A percentile compares a stretch with the other conserved stretches of the same genome.
Evolutionary conservation across 2,797 vertebrate genomes (phyloP).

Genomic region (Brachyrhaphis roseni): DNA sequence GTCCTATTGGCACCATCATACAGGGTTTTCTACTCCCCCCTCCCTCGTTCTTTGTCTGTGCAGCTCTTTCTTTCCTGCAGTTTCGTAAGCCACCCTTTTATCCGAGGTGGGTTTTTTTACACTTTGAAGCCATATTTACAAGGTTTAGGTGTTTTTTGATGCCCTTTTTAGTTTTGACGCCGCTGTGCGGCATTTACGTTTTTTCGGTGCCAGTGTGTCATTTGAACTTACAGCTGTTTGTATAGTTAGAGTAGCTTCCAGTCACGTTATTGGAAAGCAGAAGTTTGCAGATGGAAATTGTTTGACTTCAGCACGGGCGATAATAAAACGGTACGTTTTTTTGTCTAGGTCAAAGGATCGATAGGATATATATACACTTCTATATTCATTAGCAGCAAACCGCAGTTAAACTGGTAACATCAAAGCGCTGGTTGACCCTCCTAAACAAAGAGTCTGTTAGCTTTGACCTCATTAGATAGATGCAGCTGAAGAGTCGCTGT

Average conservation of each 20-base stretch:
- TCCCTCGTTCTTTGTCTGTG: neutral
- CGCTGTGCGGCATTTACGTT: slow-evolving; percentile 13
- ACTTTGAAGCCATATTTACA: slow-evolving; percentile 38
- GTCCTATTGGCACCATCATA: slow-evolving; percentile 45
- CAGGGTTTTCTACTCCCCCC: neutral
- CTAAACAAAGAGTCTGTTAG: neutral
- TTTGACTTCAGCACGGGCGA: neutral
- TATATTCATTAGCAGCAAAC: neutral
- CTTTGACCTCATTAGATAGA: neutral
- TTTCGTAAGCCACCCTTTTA: slow-evolving; percentile 43
- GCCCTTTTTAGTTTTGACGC: slow-evolving; percentile 6
- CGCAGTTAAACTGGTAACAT: neutral
- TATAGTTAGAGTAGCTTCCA: slow-evolving; percentile 6
- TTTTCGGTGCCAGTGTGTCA: slow-evolving; percentile 11
- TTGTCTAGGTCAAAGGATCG: neutral
- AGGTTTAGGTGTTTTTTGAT: slow-evolving; percentile 9
- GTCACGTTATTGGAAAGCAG: slow-evolving; percentile 1
- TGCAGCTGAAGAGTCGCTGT: neutral
- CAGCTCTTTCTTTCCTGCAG: slow-evolving; percentile 24
- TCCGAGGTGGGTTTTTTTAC: slow-evolving; percentile 18
- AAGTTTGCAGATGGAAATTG: slow-evolving; percentile 5
- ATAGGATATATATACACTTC: neutral
- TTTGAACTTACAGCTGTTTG: slow-evolving; percentile 8
- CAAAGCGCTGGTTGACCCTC: neutral
- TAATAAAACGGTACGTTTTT: neutral